Evolutionary conservation across 2,797 vertebrate species (phyloP), one percentile per base, ranked within the genome.

Genomic region (Bradypodion pumilum): DNA sequence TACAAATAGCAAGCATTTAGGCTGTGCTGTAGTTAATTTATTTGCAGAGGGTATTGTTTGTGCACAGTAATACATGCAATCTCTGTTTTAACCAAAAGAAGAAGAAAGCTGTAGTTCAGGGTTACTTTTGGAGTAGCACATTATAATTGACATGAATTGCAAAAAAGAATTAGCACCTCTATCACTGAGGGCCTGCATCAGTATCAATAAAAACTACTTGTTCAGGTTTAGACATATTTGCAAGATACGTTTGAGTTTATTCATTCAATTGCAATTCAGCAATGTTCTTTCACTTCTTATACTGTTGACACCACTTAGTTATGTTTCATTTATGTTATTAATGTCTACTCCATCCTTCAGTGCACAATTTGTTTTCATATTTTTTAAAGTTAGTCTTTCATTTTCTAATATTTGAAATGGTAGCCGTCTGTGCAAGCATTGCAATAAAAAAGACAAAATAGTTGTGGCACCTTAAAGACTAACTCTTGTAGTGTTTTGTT

Each of bases 41-140:
- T 92, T 92, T 91, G 81, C 80, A 85, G 0, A 65, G 86, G 83
- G 87, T 90, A 91, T 87, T 88, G 80, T 44, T 63, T 83, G 78
- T 42, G 69, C 78, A 63, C 77, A 89, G 89, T 84, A 85, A 85
- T 87, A 68, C 68, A 62, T 85, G 49, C 65, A 90, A 91, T 87
- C 87, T 86, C 86, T 81, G 16, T 2, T 35, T 19, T 52, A 93
- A 80, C 89, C 85, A 10, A 66, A 72, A 68, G 85, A 80, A 56
- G 79, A 87, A 76, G 44, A 35, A 5, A 0, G 1, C 23, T 49
- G 19, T 0, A 0, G 7, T 65, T 6, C 32, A 27, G 8, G 4
- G 63, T 85, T 66, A 10, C 59, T 49, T 42, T 52, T 83, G 35
- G 80, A 62, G 68, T 25, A 0, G 37, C 29, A n/a, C 12, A 10